A percentile compares a stretch with the other conserved stretches of the same genome.
Evolutionary conservation across 1,140 invertebrate genomes (phyloP).

Genomic region (Aleiodes sp.): DNA sequence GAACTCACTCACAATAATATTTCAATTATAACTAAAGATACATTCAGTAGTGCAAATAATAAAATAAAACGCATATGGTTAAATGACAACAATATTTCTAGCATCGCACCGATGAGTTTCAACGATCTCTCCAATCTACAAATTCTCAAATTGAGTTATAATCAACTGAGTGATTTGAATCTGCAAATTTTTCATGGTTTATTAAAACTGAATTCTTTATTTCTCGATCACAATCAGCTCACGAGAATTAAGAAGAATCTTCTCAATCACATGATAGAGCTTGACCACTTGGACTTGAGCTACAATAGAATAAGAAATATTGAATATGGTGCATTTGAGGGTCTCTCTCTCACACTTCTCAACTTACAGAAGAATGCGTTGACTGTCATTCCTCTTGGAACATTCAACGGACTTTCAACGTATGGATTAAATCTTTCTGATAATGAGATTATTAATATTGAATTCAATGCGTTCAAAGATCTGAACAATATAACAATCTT

Average conservation of each 20-base stretch:
- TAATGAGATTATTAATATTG: not conserved
- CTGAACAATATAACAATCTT: not conserved
- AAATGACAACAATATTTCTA: too few species aligned
- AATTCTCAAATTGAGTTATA: too few species aligned
- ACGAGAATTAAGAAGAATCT: not conserved
- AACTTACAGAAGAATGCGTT: not conserved
- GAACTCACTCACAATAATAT: too few species aligned
- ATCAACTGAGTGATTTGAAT: too few species aligned
- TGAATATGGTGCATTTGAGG: not conserved
- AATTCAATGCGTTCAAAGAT: not conserved
- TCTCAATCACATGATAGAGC: not conserved
- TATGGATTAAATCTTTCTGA: not conserved
- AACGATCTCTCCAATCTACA: too few species aligned
- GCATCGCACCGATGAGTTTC: too few species aligned
- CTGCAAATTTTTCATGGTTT: not conserved
- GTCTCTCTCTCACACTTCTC: not conserved
- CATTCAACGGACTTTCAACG: not conserved
- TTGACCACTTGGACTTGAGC: not conserved
- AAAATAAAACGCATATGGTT: too few species aligned
- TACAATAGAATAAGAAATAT: not conserved
- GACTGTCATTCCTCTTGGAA: not conserved
- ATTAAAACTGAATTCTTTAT: not conserved
- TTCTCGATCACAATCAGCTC: not conserved
- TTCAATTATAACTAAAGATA: too few species aligned
- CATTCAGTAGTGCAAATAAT: too few species aligned